Percentiles rank a stretch among this genome's conserved stretches.
Evolutionary conservation across 1,140 invertebrate genomes (phyloP).

Genomic region (Brachionus plicatilis): DNA sequence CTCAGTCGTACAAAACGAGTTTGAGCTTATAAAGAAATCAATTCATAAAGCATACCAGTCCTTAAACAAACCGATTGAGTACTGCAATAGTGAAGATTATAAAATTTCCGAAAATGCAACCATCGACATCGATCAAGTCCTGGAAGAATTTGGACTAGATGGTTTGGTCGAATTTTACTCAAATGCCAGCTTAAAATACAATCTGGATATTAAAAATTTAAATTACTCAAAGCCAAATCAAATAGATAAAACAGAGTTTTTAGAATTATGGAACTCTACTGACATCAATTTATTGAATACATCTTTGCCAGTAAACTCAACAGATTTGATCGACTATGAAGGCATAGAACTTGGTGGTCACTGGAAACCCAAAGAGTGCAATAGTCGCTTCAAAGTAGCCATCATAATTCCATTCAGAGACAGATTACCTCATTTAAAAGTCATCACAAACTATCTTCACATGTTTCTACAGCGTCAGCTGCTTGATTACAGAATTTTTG

Average conservation of each 20-base stretch:
- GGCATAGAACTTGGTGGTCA: constrained; percentile 42
- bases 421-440: constrained; percentile 54
- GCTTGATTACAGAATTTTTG: constrained; percentile 50
- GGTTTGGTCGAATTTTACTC: neutral
- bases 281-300: neutral
- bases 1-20: neutral
- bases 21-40: neutral
- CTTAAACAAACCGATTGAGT: neutral
- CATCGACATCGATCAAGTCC: neutral
- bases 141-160: neutral
- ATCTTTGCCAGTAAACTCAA: neutral
- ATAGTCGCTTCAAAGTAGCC: constrained; percentile 46
- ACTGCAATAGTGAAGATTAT: neutral
- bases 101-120: neutral
- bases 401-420: constrained; percentile 51
- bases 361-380: constrained; percentile 45
- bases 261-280: constrained; percentile 6
- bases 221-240: constrained; percentile 12
- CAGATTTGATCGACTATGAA: neutral
- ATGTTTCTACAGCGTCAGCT: constrained; percentile 49
- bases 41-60: neutral
- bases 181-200: neutral
- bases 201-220: neutral
- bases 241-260: neutral
- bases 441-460: constrained; percentile 49